Evolutionary conservation across 2,888 invertebrate species (phyloP), one percentile per base, ranked within the genome.

Genomic region (Volucella inflata): DNA sequence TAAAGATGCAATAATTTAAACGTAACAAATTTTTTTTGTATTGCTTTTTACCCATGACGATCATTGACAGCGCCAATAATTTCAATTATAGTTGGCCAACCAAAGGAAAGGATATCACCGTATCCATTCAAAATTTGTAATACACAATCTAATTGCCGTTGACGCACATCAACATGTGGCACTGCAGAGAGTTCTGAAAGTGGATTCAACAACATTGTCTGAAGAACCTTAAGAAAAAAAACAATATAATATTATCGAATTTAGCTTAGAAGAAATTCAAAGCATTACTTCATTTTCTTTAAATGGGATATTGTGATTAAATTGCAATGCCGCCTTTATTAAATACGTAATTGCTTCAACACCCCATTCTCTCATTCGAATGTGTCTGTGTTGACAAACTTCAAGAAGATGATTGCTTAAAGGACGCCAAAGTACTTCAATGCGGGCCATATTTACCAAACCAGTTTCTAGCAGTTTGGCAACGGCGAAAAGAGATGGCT

Each of bases 381-480:
- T 97, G 89, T 98, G 98, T 0, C 98, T 97, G 93, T 98, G 98
- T 90, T 98, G 97, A 90, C 98, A 98, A 81, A 98, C 98, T 93
- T 98, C 98, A 57, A 99, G 92, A n/a, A 99, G 93, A 92, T 99
- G 99, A 91, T 97, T 97, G 0, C 98, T 98, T 72, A 99, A 94
- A 0, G 98, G 98, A 87, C 97, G 94, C 99, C 99, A 99, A 88
- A 98, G 94, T 0, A 98, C 97, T 92, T 98, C 97, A 53, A 99
- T 97, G 71, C 99, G 93, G 60, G 96, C 95, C 93, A 99, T 94
- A 92, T 99, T 99, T 0, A 98, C 98, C 80, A 98, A 92, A 0
- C 98, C 98, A 0, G 98, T 98, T 93, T 99, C 99, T n/a, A 99
- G 93, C n/a, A 99, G 93, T 92, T 99, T 99, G 2, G 99, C 98